These are phyloP conservation scores for Myxocyprinus asiaticus DNA, from an alignment of 2,113 vertebrate genomes.

Conservation along the genomic window DNA sequence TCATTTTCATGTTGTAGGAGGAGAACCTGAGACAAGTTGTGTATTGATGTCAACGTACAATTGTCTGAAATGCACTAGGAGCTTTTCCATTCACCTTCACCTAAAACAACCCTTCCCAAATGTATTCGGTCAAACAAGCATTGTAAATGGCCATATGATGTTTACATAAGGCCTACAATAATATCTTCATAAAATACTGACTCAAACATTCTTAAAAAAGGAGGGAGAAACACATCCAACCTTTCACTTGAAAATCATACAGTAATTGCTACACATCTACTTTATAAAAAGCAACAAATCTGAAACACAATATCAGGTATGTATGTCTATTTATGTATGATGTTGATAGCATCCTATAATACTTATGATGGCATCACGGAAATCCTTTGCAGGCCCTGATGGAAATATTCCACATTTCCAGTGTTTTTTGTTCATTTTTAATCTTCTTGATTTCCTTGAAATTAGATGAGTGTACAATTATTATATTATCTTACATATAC, in stretches of 20 bases:
- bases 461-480: constrained; percentile 24
- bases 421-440: constrained; percentile 9
- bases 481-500: constrained; percentile 29
- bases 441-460: constrained; percentile 16
- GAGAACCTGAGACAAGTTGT: constrained; percentile 56
- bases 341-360: no score
- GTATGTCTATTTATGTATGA: background rate
- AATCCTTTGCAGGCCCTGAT: constrained; percentile 45
- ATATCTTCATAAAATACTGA: constrained; percentile 11
- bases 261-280: constrained; percentile 34
- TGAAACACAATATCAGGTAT: constrained; percentile 27
- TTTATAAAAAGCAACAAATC: constrained; percentile 23
- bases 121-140: background rate
- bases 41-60: constrained; percentile 22
- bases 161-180: constrained; percentile 41
- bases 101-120: background rate
- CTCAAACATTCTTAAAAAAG: constrained; percentile 27
- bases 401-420: constrained; percentile 30
- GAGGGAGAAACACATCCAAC: background rate
- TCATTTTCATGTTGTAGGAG: constrained; percentile 32
- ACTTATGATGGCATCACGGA: constrained; percentile 27
- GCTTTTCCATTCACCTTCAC: background rate
- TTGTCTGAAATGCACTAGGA: constrained; percentile 1
- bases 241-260: constrained; percentile 39
- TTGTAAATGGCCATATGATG: constrained; percentile 15